Evolutionary conservation across 2,113 vertebrate genomes (phyloP).

Genomic region (Limanda limanda): DNA sequence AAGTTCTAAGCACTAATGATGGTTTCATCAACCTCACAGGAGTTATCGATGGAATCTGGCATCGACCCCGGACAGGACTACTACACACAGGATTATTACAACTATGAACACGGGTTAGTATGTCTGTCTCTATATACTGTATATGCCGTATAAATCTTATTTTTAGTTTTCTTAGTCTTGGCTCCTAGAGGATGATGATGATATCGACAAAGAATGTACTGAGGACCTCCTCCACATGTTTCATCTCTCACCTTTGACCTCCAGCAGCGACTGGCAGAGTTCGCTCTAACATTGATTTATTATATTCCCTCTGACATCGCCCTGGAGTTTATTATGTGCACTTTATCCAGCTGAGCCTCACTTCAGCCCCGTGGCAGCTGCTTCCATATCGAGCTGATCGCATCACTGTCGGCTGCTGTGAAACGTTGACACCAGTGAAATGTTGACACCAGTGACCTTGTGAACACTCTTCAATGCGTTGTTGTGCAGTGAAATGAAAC

Average conservation of each 20-base stretch:
- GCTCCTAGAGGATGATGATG: no score
- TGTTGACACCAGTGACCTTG: conserved; percentile 1
- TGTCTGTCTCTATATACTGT: not conserved
- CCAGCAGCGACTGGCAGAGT: no score
- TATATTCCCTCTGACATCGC: not conserved
- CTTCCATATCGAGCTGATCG: conserved; percentile 30
- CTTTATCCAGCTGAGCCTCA: conserved; percentile 13
- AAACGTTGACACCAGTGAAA: not conserved
- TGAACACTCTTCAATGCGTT: not conserved
- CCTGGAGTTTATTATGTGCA: conserved; percentile 1
- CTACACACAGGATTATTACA: conserved; percentile 97
- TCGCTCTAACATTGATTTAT: not conserved
- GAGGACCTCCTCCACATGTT: no score
- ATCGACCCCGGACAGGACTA: conserved; percentile 98
- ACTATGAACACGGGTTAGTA: conserved; percentile 95
- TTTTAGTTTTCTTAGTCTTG: no score
- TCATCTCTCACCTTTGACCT: no score
- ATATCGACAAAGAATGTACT: not conserved
- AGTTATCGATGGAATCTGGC: conserved; percentile 97
- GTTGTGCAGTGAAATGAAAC: not conserved
- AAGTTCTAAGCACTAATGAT: conserved; percentile 32
- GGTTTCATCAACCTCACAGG: conserved; percentile 82
- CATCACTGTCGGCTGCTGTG: conserved; percentile 16
- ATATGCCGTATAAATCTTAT: no score
- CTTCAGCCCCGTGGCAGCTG: conserved; percentile 15